Percentiles rank a stretch among this genome's conserved stretches.
Conservation (phyloP, 2,113 vertebrate genomes). For the Gambusia affinis region DNA sequence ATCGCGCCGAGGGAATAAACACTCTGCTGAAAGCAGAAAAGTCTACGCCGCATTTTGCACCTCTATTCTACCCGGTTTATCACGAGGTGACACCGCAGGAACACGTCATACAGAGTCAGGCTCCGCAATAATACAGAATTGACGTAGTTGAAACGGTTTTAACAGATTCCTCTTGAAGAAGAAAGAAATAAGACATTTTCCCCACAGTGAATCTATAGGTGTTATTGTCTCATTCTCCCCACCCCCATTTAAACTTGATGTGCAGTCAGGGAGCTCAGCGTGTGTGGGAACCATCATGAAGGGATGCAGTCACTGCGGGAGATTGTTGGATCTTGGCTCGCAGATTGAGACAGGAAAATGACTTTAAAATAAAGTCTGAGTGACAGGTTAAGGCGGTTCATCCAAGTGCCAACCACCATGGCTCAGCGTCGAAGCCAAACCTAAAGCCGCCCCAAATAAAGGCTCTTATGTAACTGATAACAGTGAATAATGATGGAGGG, state of each 20-base stretch:
- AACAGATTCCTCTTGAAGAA: constrained; percentile 3
- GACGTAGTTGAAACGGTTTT: neutral
- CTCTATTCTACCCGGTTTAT: neutral
- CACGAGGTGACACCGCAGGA: neutral
- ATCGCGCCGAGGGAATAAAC: constrained; percentile 3
- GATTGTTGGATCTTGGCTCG: constrained; percentile 24
- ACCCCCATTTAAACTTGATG: constrained; percentile 24
- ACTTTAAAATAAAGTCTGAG: constrained; percentile 28
- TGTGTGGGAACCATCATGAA: neutral
- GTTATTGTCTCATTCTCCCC: constrained; percentile 11
- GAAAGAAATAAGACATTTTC: neutral
- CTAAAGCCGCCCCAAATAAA: neutral
- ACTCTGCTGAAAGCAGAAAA: neutral
- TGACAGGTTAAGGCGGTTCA: constrained; percentile 43
- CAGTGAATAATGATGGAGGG: neutral
- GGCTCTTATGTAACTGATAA: neutral
- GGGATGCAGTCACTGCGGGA: constrained; percentile 29
- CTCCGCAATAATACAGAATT: neutral
- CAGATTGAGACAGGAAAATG: constrained; percentile 35
- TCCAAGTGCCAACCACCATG: constrained; percentile 36
- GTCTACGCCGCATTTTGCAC: neutral
- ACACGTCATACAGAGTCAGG: neutral
- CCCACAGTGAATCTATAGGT: neutral
- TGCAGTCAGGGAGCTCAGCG: constrained; percentile 22
- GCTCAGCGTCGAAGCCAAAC: constrained; percentile 25